phyloP scores from a whole-genome alignment of 2,888 invertebrate species.

The Sturmia bella region DNA sequence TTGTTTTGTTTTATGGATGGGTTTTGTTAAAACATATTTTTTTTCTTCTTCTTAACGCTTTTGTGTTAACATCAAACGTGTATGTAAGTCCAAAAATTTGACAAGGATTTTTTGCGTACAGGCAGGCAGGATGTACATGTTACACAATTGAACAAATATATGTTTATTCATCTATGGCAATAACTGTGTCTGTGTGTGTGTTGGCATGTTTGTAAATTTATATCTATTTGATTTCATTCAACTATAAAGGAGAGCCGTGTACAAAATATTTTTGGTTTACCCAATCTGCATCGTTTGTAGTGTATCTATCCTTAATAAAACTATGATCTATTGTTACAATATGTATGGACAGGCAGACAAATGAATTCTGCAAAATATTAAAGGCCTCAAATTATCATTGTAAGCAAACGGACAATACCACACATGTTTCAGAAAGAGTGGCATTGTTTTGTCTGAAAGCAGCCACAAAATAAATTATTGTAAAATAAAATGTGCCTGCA shows the following conservation, averaged over 20 bases:
- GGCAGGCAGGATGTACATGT: slow-evolving; percentile 20
- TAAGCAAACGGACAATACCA: slow-evolving; percentile 19
- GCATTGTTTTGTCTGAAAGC: slow-evolving; percentile 41
- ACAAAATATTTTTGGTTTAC: neutral
- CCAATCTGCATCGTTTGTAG: slow-evolving; percentile 27
- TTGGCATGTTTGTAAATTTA: neutral
- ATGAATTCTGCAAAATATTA: slow-evolving; percentile 42
- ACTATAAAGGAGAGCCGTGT: neutral
- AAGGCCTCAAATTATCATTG: slow-evolving; percentile 2
- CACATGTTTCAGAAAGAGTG: neutral
- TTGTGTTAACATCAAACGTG: slow-evolving; percentile 39
- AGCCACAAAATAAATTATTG: slow-evolving; percentile 63
- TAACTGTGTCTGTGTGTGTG: too few species aligned
- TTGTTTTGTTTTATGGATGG: slow-evolving; percentile 7
- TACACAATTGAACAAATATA: slow-evolving; percentile 3
- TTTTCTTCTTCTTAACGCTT: slow-evolving; percentile 23
- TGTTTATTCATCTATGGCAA: too few species aligned
- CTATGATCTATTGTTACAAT: slow-evolving; percentile 62
- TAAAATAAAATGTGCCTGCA: slow-evolving; percentile 29
- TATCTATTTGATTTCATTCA: slow-evolving; percentile 11
- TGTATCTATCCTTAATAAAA: slow-evolving; percentile 47
- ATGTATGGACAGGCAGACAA: slow-evolving; percentile 46
- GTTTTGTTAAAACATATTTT: slow-evolving; percentile 1
- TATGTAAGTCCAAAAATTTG: slow-evolving; percentile 23
- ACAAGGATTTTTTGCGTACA: slow-evolving; percentile 17